Conservation (phyloP, 2,888 invertebrate genomes). For the Macropis europaea region DNA sequence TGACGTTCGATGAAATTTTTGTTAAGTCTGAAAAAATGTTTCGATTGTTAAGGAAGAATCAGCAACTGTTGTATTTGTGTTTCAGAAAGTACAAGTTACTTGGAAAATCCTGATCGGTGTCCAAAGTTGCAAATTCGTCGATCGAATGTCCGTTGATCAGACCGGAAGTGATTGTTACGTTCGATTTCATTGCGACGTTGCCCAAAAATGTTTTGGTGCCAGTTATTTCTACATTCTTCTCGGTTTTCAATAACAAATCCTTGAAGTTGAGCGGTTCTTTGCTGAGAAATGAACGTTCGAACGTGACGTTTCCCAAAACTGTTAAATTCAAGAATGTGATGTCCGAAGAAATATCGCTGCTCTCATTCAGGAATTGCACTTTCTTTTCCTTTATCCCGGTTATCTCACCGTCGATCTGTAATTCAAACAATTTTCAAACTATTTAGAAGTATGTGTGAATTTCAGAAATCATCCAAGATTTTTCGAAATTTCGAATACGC, state of each 20-base stretch:
- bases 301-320: constrained; percentile 80
- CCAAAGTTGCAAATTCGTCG: constrained; percentile 80
- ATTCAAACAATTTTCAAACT: neutral
- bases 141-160: constrained; percentile 80
- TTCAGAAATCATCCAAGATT: no score
- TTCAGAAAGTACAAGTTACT: constrained; percentile 48
- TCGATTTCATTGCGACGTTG: constrained; percentile 68
- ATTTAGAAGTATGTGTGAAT: no score
- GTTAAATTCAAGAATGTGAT: constrained; percentile 80
- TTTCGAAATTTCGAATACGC: neutral
- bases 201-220: constrained; percentile 80
- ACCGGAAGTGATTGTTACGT: constrained; percentile 75
- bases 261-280: constrained; percentile 77
- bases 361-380: constrained; percentile 75
- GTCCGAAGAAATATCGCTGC: constrained; percentile 76
- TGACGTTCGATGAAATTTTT: constrained; percentile 62
- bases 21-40: constrained; percentile 62
- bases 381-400: constrained; percentile 74
- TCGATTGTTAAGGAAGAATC: neutral
- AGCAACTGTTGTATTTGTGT: neutral
- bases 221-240: constrained; percentile 75
- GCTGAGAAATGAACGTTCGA: constrained; percentile 79
- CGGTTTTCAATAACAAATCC: constrained; percentile 80
- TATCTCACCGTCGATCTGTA: constrained; percentile 81
- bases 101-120: constrained; percentile 80